Base-by-base conservation (phyloP, 1,140 invertebrate genomes). In the Augochlora pura region DNA sequence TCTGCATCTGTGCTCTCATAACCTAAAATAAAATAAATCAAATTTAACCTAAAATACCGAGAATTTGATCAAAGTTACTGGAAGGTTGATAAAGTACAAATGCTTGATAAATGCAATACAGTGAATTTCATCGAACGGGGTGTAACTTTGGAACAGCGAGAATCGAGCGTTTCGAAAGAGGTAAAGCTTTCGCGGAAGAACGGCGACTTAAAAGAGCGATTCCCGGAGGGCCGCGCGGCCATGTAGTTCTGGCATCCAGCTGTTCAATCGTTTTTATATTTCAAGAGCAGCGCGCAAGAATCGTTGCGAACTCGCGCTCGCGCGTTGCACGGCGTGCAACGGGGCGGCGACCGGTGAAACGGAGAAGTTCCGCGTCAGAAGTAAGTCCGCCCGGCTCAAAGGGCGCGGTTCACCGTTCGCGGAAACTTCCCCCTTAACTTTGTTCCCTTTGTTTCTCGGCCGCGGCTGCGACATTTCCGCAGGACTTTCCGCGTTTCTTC, bases 261-360 rank as follows among this genome's bases (percentile, higher is more conserved):
- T n/a, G 21, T n/a, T n/a, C 21, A 57, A 57, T 57, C n/a, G 54
- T 57, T 57, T 57, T 57, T 57, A 57, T 57, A 57, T 57, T 57
- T 57, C 54, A 57, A 57, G 54, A 57, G 21, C 54, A n/a, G 9
- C 9, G 9, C 9, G 54, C n/a, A 21, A 54, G 54, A n/a, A 57
- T 57, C 54, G 21, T 21, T 57, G 49, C 6, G 16, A 6, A 21
- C 49, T 54, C 21, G 21, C 49, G 4, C 49, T 54, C 21, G 21
- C 49, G 4, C 54, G 54, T 57, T 57, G 54, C 54, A 0, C 49
- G 6, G 16, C 1, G 49, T 21, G 49, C 16, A 21, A 32, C 32
- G 32, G 32, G 1, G 32, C 32, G 32, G 4, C 21, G n/a, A n/a
- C n/a, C n/a, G 54, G 18, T n/a, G 54, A 21, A 57, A 57, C 7